Evolutionary conservation across 1,140 invertebrate species (phyloP), one percentile per base, ranked within the genome.

Genomic region (Drosophila subpulchrella): DNA sequence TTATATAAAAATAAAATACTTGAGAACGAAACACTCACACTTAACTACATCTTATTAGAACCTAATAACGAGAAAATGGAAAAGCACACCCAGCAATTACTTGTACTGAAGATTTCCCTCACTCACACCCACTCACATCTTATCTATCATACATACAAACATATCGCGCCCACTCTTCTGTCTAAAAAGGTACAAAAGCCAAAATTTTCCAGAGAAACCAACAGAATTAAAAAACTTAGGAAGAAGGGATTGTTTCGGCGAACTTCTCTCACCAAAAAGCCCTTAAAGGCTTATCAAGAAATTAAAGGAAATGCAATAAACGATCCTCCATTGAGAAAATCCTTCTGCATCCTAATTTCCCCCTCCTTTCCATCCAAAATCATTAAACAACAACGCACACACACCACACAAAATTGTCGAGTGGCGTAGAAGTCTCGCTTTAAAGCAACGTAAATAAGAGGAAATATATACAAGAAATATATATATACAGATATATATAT

Each of bases 371-470:
- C 48, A 20, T 71, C 46, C 66, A 32, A 34, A 72, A 32, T 75
- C 46, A 65, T 51, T 44, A 51, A 42, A 6, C 42, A 5, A 55
- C 36, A 47, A 75, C 47, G 62, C 53, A 54, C 62, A 75, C 58
- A 71, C 46, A 75, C 57, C 59, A 48, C 55, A 76, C 65, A 74
- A 39, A 71, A 73, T 75, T 71, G 65, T 84, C 81, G 75, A 84
- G 70, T 78, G 72, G 84, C 81, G 70, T 84, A 74, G 38, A 78
- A 70, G 63, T 88, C 75, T 79, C 75, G 78, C 80, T 89, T 89
- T 84, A 78, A 86, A 81, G 79, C 75, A 86, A 78, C 67, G 74
- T 71, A 79, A 82, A 86, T 73, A 76, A 77, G 60, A 73, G 60
- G 53, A 89, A 73, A 82, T 59, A 88, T 78, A 58, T 78, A 83